A percentile compares a stretch with the other conserved stretches of the same genome.
Conservation (phyloP, 53 echinoderm and acorn worm genomes). For the Holothuria scabra region DNA sequence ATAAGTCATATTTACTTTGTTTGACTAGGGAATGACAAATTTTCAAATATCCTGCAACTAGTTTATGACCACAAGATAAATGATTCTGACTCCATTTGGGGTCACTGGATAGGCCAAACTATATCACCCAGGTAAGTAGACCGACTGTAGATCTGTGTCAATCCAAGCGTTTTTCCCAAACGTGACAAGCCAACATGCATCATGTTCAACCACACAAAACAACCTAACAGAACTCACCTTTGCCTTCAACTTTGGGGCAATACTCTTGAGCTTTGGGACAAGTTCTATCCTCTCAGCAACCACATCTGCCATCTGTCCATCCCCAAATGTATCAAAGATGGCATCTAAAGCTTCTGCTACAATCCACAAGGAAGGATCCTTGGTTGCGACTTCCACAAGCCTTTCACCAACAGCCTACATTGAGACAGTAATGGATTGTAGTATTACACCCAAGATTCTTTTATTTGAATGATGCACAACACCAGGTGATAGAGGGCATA, state of each 20-base stretch:
- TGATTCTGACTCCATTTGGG: no score
- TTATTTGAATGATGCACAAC: neutral
- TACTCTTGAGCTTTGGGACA: slow-evolving; percentile 71
- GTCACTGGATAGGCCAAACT: no score
- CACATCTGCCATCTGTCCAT: slow-evolving; percentile 80
- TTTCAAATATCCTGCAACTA: no score
- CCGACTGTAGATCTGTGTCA: no score
- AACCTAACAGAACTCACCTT: slow-evolving; percentile 65
- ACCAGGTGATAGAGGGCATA: neutral
- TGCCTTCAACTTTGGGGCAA: slow-evolving; percentile 89
- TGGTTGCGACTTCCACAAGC: slow-evolving; percentile 81
- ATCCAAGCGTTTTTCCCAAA: no score
- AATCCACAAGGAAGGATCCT: slow-evolving; percentile 91
- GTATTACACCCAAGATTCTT: neutral
- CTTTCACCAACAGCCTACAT: slow-evolving; percentile 87
- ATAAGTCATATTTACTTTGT: no score
- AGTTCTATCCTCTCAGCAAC: slow-evolving; percentile 86
- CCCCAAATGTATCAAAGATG: slow-evolving; percentile 94
- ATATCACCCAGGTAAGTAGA: no score
- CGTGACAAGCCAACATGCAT: no score
- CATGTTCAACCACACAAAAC: no score
- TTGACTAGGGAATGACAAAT: no score
- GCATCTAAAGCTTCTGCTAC: slow-evolving; percentile 95
- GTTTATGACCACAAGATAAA: no score
- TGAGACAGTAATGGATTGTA: neutral